A percentile compares a stretch with the other conserved stretches of the same genome.
Conservation (phyloP, 2,888 invertebrate species). For the Aspidapion aeneum region DNA sequence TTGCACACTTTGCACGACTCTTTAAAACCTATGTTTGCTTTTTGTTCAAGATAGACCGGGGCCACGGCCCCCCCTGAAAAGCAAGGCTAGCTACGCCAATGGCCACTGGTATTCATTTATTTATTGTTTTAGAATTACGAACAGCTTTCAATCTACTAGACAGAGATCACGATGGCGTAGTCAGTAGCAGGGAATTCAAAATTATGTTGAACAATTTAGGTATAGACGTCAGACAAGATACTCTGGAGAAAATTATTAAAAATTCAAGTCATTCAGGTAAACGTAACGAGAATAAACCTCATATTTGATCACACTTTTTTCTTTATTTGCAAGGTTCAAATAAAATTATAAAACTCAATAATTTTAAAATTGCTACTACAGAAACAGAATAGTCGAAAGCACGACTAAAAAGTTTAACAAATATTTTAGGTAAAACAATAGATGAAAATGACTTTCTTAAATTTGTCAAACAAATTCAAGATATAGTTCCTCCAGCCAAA, state of each 20-base stretch:
- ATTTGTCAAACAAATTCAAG: constrained; percentile 73
- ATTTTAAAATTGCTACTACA: too few relatives aligned
- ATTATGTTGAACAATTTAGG: constrained; percentile 76
- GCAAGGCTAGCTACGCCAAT: too few relatives aligned
- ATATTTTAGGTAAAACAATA: constrained; percentile 67
- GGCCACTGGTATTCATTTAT: too few relatives aligned
- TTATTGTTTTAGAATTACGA: constrained; percentile 60
- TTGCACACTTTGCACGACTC: too few relatives aligned
- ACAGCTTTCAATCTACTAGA: constrained; percentile 76
- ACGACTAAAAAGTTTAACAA: too few relatives aligned
- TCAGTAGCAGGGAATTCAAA: constrained; percentile 71
- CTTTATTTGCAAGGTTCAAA: too few relatives aligned
- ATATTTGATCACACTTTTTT: not conserved
- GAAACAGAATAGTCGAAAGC: too few relatives aligned
- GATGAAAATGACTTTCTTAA: constrained; percentile 76
- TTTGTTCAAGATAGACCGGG: too few relatives aligned
- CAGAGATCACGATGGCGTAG: constrained; percentile 73
- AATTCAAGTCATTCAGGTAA: constrained; percentile 61
- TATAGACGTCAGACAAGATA: constrained; percentile 70
- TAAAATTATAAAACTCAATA: too few relatives aligned
- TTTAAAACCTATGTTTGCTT: too few relatives aligned
- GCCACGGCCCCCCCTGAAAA: too few relatives aligned
- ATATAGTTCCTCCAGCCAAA: constrained; percentile 58
- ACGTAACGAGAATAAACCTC: not conserved
- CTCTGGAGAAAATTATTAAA: constrained; percentile 69